phyloP scores from a whole-genome alignment of 2,888 invertebrate genomes.

The Mythimna lalbum region DNA sequence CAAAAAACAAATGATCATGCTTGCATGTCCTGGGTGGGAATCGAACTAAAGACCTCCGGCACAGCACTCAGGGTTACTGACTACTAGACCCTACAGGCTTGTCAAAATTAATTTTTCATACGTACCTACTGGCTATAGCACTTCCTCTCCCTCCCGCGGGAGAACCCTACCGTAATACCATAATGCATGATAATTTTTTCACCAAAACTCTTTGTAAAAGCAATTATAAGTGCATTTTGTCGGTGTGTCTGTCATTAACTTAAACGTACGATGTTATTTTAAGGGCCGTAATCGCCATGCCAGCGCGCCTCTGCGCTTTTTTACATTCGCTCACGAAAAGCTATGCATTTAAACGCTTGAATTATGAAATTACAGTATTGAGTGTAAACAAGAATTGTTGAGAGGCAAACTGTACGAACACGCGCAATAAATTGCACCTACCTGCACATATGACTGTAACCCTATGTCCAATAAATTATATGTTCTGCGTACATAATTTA shows the following conservation, averaged over 20 bases:
- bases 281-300: conserved; percentile 88
- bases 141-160: conserved; percentile 73
- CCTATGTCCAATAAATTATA: conserved; percentile 45
- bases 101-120: background rate
- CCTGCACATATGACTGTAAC: conserved; percentile 32
- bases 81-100: no score
- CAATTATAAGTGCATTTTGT: conserved; percentile 90
- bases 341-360: conserved; percentile 90
- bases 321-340: conserved; percentile 86
- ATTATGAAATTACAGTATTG: conserved; percentile 90
- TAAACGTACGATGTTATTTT: conserved; percentile 91
- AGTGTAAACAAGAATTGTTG: conserved; percentile 84
- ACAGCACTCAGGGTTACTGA: no score
- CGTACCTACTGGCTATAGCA: background rate
- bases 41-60: no score
- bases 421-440: conserved; percentile 49
- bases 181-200: conserved; percentile 87
- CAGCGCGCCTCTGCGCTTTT: conserved; percentile 84
- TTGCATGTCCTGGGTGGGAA: no score
- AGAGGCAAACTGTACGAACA: conserved; percentile 55
- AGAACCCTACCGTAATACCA: conserved; percentile 77
- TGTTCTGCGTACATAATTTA: conserved; percentile 36
- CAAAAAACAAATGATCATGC: no score
- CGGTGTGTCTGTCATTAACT: conserved; percentile 90
- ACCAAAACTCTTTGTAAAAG: conserved; percentile 89